phyloP scores from a whole-genome alignment of 2,888 invertebrate genomes.

The Cosmia trapezina region DNA sequence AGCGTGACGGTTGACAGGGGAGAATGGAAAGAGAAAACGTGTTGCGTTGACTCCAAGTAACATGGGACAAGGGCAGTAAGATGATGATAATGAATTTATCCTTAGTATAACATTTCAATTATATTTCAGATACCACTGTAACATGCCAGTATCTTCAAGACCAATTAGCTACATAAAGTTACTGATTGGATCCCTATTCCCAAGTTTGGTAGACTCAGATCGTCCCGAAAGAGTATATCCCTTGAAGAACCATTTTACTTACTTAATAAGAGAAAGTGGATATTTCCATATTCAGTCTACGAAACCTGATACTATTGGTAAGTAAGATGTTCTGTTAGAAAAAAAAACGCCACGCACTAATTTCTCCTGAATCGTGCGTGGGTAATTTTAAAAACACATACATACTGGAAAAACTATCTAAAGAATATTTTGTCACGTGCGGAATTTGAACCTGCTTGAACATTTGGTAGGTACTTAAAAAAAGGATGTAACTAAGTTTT shows the following conservation, averaged over 20 bases:
- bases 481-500: constrained; percentile 1
- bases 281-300: constrained; percentile 95
- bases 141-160: constrained; percentile 90
- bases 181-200: constrained; percentile 87
- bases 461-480: background rate
- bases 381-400: background rate
- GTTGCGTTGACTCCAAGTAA: too few relatives aligned
- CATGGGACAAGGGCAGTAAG: too few relatives aligned
- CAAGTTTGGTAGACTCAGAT: constrained; percentile 83
- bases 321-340: constrained; percentile 55
- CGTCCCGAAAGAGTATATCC: constrained; percentile 89
- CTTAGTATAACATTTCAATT: background rate
- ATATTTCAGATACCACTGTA: constrained; percentile 92
- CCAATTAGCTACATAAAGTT: constrained; percentile 77
- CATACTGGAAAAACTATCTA: background rate
- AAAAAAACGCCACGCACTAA: background rate
- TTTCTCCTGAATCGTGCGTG: background rate
- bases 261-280: constrained; percentile 88
- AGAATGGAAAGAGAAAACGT: too few relatives aligned
- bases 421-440: background rate
- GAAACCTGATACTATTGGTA: constrained; percentile 96
- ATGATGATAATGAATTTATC: too few relatives aligned
- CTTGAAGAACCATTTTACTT: constrained; percentile 73
- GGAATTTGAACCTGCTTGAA: background rate
- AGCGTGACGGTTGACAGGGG: too few relatives aligned